These are phyloP conservation scores for Scolopax rusticola DNA, from an alignment of 2,797 vertebrate genomes.

Conservation along the genomic window DNA sequence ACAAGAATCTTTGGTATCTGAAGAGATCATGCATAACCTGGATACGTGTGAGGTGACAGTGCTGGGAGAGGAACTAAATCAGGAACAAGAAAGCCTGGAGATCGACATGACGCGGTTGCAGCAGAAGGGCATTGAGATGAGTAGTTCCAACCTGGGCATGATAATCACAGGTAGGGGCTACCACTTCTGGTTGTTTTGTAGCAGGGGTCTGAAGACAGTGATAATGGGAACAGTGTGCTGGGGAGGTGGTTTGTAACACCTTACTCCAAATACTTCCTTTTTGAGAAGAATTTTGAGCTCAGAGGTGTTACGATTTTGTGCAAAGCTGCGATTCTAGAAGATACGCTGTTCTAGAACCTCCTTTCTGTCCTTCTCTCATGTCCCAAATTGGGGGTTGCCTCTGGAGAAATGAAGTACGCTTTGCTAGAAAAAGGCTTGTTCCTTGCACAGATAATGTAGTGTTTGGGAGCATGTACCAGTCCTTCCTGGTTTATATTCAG, in stretches of 20 bases:
- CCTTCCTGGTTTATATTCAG: neutral
- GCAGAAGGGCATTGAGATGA: conserved; percentile 92
- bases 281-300: neutral
- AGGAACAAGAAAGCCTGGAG: conserved; percentile 93
- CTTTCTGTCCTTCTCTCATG: neutral
- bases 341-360: neutral
- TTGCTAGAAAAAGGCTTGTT: neutral
- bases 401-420: neutral
- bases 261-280: fast-evolving
- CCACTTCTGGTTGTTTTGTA: neutral
- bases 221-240: neutral
- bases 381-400: neutral
- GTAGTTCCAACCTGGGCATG: conserved; percentile 89
- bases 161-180: conserved; percentile 87
- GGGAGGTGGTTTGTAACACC: neutral
- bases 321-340: neutral
- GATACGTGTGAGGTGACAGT: conserved; percentile 94
- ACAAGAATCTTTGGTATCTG: conserved; percentile 96
- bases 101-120: conserved; percentile 89
- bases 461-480: neutral
- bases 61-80: conserved; percentile 92
- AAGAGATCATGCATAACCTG: conserved; percentile 98
- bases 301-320: neutral
- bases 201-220: neutral
- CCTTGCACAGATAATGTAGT: neutral